Evolutionary conservation across 2,113 vertebrate species (phyloP).

Genomic region (Dissostichus mawsoni): DNA sequence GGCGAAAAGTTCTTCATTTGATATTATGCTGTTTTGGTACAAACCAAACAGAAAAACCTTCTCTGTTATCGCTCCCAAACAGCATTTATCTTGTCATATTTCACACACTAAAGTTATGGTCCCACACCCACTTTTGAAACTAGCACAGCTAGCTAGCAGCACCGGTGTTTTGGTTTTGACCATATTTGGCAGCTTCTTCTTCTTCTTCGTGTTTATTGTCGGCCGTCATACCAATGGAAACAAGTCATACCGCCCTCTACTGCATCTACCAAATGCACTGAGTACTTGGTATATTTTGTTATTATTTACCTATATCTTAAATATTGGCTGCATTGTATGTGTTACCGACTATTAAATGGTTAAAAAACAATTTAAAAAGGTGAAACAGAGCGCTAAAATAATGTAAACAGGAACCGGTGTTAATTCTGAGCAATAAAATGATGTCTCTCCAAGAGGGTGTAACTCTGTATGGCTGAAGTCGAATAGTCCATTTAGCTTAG

Average conservation of each 20-base stretch:
- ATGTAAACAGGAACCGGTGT: not conserved
- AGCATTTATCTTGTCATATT: not conserved
- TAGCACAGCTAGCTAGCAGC: not conserved
- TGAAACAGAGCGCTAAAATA: not conserved
- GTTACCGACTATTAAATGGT: not conserved
- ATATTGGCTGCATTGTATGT: not conserved
- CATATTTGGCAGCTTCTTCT: conserved; percentile 53
- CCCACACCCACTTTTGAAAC: not conserved
- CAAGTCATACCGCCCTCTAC: conserved; percentile 13
- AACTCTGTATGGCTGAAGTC: too few relatives aligned
- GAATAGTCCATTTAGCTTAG: too few relatives aligned
- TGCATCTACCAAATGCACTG: not conserved
- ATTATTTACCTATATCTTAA: not conserved
- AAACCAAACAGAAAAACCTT: not conserved
- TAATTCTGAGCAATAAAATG: not conserved
- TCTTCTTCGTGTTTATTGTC: not conserved
- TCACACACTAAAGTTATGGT: not conserved
- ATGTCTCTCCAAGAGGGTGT: too few relatives aligned
- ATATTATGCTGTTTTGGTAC: not conserved
- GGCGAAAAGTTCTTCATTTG: not conserved
- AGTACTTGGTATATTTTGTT: not conserved
- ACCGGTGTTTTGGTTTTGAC: conserved; percentile 1
- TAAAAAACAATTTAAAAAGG: not conserved
- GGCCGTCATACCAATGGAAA: not conserved
- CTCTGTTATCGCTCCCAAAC: not conserved